phyloP scores from a whole-genome alignment of 2,888 invertebrate genomes.

The Leucophora obtusa region DNA sequence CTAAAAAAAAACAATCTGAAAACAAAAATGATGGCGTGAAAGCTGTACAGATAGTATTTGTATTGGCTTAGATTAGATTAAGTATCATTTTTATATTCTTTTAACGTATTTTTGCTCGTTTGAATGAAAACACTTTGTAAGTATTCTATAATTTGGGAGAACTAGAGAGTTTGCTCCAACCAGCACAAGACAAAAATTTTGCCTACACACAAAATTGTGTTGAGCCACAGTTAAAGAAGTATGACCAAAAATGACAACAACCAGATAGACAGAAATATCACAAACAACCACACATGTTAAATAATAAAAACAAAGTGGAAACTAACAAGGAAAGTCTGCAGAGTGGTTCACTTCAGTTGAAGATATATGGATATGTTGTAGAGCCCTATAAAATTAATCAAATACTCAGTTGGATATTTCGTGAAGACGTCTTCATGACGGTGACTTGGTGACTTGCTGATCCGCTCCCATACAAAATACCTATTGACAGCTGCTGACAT shows the following conservation, averaged over 20 bases:
- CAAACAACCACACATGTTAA: slow-evolving; percentile 56
- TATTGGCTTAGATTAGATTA: slow-evolving; percentile 46
- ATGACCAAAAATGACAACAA: slow-evolving; percentile 58
- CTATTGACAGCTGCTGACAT: too few relatives aligned
- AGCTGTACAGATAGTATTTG: slow-evolving; percentile 22
- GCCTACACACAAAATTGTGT: slow-evolving; percentile 32
- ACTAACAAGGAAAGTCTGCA: too few relatives aligned
- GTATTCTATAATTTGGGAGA: neutral
- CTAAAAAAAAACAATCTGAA: neutral
- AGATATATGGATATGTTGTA: too few relatives aligned
- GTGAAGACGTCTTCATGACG: too few relatives aligned
- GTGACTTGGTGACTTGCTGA: too few relatives aligned
- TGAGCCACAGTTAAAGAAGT: slow-evolving; percentile 43
- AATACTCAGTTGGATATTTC: too few relatives aligned
- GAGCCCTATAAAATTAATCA: too few relatives aligned
- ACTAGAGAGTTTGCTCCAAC: slow-evolving; percentile 9
- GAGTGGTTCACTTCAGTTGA: too few relatives aligned
- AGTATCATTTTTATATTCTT: slow-evolving; percentile 26
- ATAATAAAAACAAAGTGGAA: slow-evolving; percentile 33
- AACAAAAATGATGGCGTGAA: slow-evolving; percentile 32
- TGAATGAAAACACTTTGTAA: neutral
- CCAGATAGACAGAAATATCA: slow-evolving; percentile 40
- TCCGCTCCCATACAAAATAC: too few relatives aligned
- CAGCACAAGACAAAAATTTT: slow-evolving; percentile 37
- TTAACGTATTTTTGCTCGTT: neutral